Conservation (phyloP, 1,140 invertebrate genomes). For the Hypsibius dujardini region DNA sequence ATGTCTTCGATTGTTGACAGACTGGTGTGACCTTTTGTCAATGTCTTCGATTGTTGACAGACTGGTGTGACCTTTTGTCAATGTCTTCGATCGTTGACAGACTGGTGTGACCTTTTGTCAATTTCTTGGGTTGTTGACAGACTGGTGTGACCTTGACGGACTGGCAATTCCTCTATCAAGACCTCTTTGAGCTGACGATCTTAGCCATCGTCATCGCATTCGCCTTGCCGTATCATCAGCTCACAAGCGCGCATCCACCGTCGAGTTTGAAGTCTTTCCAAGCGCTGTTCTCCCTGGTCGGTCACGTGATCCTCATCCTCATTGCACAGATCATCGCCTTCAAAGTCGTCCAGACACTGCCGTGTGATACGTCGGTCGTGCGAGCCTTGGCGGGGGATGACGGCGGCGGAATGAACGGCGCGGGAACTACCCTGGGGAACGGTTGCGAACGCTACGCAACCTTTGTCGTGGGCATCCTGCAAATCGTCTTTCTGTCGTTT, state of each 20-base stretch:
- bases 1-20: too few relatives aligned
- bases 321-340: conserved; percentile 48
- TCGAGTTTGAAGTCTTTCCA: conserved; percentile 41
- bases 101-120: not conserved
- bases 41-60: too few relatives aligned
- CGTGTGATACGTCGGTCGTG: not conserved
- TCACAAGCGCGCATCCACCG: conserved; percentile 46
- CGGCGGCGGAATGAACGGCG: not conserved
- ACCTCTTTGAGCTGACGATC: conserved; percentile 52
- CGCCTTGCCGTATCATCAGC: conserved; percentile 43
- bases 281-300: conserved; percentile 37
- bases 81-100: too few relatives aligned
- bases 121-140: conserved; percentile 23
- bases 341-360: not conserved
- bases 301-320: conserved; percentile 52
- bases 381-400: not conserved
- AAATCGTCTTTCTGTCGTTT: conserved; percentile 54
- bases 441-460: not conserved
- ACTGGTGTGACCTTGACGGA: conserved; percentile 37
- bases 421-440: not conserved
- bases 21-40: too few relatives aligned
- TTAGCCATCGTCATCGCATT: conserved; percentile 46
- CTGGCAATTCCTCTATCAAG: conserved; percentile 46
- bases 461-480: not conserved
- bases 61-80: too few relatives aligned